Base-by-base conservation (phyloP, 1,140 invertebrate genomes). In the Diprion similis region DNA sequence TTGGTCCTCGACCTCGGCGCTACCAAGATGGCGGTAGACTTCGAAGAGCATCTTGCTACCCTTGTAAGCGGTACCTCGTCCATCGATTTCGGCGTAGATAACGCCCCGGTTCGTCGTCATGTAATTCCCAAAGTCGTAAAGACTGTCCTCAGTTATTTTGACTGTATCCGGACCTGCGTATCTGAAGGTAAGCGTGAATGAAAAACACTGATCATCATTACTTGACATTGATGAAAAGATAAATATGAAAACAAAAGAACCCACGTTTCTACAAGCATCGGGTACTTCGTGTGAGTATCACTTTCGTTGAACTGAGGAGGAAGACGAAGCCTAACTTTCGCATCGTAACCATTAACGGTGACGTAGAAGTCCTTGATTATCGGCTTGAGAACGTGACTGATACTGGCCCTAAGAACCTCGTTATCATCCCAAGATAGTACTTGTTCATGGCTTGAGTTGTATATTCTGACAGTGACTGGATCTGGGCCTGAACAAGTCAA, bases 401-500 rank as follows among this genome's bases (percentile, higher is more conserved):
- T 76, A 15, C 85, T 88, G 1, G 83, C 76, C 1, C 90, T 86
- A 6, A 93, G 85, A 0, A 80, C 78, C 0, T 80, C 68, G 80
- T 95, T 95, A n/a, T 88, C 79, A 77, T 93, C 90, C 93, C 93
- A 95, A 0, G 80, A 79, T 45, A 75, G 77, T 67, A 86, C 24
- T 76, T 76, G 68, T 71, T 78, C 74, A 59, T 84, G 78, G 0
- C 67, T 68, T 0, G 70, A 18, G 65, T 85, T 72, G 64, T 79
- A 78, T 59, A 86, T 82, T 15, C 37, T 73, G 8, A 83, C 77
- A 8, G 73, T 71, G 0, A 68, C 3, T 0, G 91, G 89, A 72
- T 89, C 86, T 8, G 90, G 86, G 11, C 94, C 94, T n/a, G 80
- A 86, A 81, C 96, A 98, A 19, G 88, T 89, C n/a, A 96, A 81